Percentiles rank a stretch among this genome's conserved stretches.
These are phyloP conservation scores for Monochamus alternatus DNA, from an alignment of 2,888 invertebrate species.

Conservation along the genomic window DNA sequence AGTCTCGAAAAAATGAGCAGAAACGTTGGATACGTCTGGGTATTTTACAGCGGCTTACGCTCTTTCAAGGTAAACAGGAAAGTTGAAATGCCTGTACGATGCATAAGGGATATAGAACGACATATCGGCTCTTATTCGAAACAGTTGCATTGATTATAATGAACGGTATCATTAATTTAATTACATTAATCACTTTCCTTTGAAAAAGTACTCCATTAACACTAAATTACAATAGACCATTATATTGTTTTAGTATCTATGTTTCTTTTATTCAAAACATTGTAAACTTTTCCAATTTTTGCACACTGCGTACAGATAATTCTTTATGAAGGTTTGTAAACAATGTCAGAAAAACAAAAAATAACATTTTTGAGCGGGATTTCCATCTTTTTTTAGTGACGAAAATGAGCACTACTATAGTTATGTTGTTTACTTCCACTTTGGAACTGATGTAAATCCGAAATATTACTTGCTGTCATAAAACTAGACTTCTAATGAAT, in stretches of 20 bases:
- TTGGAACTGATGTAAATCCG: too few species aligned
- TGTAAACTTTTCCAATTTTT: too few species aligned
- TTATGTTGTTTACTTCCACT: too few species aligned
- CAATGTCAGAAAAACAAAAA: too few species aligned
- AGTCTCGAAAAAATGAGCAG: conserved; percentile 47
- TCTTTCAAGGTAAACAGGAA: conserved; percentile 64
- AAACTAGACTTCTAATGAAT: too few species aligned
- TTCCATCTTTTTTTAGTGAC: too few species aligned
- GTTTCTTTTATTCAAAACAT: neutral
- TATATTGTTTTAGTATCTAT: neutral
- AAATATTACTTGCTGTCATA: too few species aligned
- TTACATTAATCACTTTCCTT: neutral
- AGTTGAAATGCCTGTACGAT: conserved; percentile 60
- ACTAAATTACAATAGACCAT: neutral
- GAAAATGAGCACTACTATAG: too few species aligned
- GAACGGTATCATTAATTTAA: neutral
- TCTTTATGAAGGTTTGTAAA: too few species aligned
- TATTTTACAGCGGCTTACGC: conserved; percentile 46
- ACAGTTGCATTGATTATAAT: conserved; percentile 10
- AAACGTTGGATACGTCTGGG: conserved; percentile 55
- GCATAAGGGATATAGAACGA: conserved; percentile 18
- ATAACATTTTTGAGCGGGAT: too few species aligned
- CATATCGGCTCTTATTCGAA: conserved; percentile 21
- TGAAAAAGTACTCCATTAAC: neutral
- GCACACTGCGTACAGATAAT: too few species aligned